phyloP scores from a whole-genome alignment of 2,113 vertebrate species.

The Stercorarius parasiticus region DNA sequence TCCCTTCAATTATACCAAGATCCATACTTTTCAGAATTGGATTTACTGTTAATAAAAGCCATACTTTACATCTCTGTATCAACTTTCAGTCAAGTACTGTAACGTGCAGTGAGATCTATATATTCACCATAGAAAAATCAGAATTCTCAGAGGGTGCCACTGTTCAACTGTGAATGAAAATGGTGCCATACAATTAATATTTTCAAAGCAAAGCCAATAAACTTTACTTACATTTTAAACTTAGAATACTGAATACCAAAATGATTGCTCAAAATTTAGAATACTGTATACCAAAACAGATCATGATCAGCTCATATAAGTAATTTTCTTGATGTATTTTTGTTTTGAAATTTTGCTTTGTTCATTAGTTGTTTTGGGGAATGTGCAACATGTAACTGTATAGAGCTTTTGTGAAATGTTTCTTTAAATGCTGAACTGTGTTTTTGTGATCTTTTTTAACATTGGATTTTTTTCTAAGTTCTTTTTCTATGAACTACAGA shows the following conservation, averaged over 20 bases:
- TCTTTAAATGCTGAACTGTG: background rate
- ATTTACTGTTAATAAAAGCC: background rate
- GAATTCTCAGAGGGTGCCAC: background rate
- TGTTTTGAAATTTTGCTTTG: background rate
- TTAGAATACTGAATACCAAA: background rate
- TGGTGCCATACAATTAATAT: background rate
- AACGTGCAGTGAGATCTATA: background rate
- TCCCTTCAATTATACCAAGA: background rate
- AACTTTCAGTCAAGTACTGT: background rate
- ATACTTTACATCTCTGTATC: background rate
- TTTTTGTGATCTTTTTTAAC: background rate
- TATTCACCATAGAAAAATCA: background rate
- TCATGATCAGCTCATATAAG: background rate
- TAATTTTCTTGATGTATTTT: background rate
- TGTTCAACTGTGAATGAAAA: background rate
- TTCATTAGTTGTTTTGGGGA: background rate
- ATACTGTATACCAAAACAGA: background rate
- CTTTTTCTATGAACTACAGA: background rate
- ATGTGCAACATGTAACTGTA: background rate
- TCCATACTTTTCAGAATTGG: accelerated
- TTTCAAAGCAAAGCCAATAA: background rate
- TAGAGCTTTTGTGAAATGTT: background rate
- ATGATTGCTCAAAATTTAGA: background rate
- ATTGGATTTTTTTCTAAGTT: background rate
- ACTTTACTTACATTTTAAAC: background rate